These are phyloP conservation scores for Herpailurus yagouaroundi DNA, from an alignment of 2,113 vertebrate genomes.

Conservation along the genomic window DNA sequence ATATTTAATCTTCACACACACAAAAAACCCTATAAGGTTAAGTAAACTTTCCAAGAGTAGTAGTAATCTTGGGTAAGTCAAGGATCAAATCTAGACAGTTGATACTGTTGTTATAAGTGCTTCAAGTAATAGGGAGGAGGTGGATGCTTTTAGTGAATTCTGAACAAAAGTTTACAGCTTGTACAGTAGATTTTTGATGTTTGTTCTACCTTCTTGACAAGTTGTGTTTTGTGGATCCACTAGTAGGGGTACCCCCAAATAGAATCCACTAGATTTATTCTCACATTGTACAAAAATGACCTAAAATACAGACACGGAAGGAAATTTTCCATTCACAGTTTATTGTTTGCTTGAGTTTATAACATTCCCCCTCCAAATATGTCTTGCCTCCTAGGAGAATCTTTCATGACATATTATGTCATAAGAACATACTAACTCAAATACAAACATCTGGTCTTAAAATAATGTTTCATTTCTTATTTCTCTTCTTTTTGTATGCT, in stretches of 20 bases:
- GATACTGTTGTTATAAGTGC: background rate
- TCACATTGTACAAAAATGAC: conserved; percentile 32
- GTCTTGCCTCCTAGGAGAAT: conserved; percentile 15
- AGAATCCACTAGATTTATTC: conserved; percentile 11
- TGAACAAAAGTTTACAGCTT: background rate
- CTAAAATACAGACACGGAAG: background rate
- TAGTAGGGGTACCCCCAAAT: background rate
- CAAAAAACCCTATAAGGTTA: background rate
- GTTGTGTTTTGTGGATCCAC: conserved; percentile 25
- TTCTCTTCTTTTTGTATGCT: background rate
- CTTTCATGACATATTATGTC: background rate
- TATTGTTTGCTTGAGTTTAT: conserved; percentile 49
- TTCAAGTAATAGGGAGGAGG: background rate
- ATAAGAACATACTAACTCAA: conserved; percentile 11
- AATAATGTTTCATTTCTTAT: background rate
- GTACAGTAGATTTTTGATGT: background rate
- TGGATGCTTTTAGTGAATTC: background rate
- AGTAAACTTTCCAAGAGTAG: background rate
- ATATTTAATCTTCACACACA: background rate
- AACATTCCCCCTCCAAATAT: background rate
- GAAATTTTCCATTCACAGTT: background rate
- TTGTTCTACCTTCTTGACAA: background rate
- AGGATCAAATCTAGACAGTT: background rate
- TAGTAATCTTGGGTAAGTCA: background rate
- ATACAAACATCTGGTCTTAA: background rate